Percentiles rank a stretch among this genome's conserved stretches.
Evolutionary conservation across 2,888 invertebrate genomes (phyloP).

Genomic region (Chrysolina haemoptera): DNA sequence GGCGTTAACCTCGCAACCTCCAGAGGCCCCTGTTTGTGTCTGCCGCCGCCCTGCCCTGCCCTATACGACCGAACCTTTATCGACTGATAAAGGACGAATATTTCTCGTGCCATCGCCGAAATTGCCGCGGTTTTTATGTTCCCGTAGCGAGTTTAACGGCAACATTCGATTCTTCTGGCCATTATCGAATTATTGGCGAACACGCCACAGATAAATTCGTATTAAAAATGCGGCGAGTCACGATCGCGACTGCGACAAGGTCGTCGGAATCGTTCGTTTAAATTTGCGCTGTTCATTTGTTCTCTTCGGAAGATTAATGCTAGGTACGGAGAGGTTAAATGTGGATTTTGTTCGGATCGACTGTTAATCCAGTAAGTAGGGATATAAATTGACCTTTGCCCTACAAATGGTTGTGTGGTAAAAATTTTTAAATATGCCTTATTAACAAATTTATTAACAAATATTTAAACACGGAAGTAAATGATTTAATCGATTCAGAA

Average conservation of each 20-base stretch:
- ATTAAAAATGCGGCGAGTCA: constrained; percentile 8
- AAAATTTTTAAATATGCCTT: too few species aligned
- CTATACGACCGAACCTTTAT: constrained; percentile 45
- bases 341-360: too few species aligned
- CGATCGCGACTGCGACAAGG: background rate
- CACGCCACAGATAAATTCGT: constrained; percentile 22
- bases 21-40: constrained; percentile 38
- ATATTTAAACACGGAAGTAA: too few species aligned
- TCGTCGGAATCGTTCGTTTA: background rate
- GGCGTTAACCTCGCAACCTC: background rate
- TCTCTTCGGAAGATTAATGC: too few species aligned
- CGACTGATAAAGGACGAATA: constrained; percentile 44
- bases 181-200: background rate
- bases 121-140: constrained; percentile 29
- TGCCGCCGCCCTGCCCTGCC: constrained; percentile 52
- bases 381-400: too few species aligned
- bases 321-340: too few species aligned
- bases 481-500: too few species aligned
- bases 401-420: too few species aligned
- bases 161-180: constrained; percentile 30
- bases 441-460: too few species aligned
- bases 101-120: constrained; percentile 48
- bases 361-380: too few species aligned
- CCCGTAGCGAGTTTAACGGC: constrained; percentile 32
- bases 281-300: too few species aligned